phyloP scores from a whole-genome alignment of 1,140 invertebrate species.

The Ostrea denselamellosa region DNA sequence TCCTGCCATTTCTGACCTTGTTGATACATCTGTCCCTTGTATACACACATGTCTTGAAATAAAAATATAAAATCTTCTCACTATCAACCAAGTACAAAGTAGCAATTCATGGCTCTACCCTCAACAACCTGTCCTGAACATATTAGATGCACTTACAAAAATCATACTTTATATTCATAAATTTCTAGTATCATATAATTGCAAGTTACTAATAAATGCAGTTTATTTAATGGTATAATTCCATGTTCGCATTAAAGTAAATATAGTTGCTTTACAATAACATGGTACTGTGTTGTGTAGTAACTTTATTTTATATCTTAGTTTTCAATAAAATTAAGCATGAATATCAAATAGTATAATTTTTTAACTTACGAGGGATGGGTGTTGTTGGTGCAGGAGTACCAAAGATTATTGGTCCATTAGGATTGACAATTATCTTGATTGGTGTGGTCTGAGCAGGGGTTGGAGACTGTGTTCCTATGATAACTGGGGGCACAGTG shows the following conservation, averaged over 20 bases:
- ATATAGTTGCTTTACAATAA: background rate
- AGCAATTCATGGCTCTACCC: background rate
- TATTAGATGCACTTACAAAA: background rate
- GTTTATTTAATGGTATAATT: background rate
- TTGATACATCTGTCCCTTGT: constrained; percentile 64
- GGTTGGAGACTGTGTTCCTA: constrained; percentile 44
- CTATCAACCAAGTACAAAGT: background rate
- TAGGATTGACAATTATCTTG: constrained; percentile 18
- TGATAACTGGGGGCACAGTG: constrained; percentile 49
- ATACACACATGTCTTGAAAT: constrained; percentile 68
- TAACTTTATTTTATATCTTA: background rate
- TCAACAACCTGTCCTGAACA: background rate
- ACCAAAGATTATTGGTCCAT: constrained; percentile 38
- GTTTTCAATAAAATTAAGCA: background rate
- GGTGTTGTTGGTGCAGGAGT: constrained; percentile 44
- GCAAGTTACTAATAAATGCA: background rate
- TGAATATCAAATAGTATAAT: background rate
- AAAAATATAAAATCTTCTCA: background rate
- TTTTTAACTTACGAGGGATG: background rate
- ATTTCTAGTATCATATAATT: too few species aligned
- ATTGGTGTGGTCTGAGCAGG: constrained; percentile 14
- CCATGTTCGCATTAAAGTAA: background rate
- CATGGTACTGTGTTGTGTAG: background rate
- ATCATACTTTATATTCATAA: too few species aligned
- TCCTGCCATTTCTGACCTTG: constrained; percentile 70